Evolutionary conservation across 1,140 invertebrate genomes (phyloP).

Genomic region (Drosophila seguyi): DNA sequence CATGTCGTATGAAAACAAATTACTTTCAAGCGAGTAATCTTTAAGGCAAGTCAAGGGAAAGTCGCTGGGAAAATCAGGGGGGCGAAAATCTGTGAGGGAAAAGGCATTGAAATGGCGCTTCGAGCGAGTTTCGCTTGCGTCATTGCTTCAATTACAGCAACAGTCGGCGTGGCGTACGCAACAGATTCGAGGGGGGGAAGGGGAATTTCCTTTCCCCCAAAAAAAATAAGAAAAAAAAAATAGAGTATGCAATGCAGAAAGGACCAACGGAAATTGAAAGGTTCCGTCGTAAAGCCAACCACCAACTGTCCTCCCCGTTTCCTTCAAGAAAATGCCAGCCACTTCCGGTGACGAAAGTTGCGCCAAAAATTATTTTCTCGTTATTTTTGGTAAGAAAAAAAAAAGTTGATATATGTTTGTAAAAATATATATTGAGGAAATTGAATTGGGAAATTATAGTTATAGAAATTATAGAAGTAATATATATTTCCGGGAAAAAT

Average conservation of each 20-base stretch:
- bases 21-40: slow-evolving; percentile 70
- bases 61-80: not conserved
- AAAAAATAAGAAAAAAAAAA: slow-evolving; percentile 26
- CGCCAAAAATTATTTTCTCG: slow-evolving; percentile 14
- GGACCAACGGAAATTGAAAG: slow-evolving; percentile 68
- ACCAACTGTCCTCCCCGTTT: not conserved
- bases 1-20: slow-evolving; percentile 68
- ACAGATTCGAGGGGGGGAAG: slow-evolving; percentile 16
- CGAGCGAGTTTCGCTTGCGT: slow-evolving; percentile 62
- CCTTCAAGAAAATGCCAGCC: slow-evolving; percentile 2
- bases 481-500: not conserved
- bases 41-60: not conserved
- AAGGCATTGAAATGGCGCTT: slow-evolving; percentile 37
- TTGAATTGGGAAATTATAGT: slow-evolving; percentile 6
- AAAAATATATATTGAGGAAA: not conserved
- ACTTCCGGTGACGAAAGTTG: slow-evolving; percentile 12
- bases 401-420: too few species aligned
- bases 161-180: slow-evolving; percentile 30
- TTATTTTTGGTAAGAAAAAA: not conserved
- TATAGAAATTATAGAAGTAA: too few species aligned
- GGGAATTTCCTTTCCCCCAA: slow-evolving; percentile 20
- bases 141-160: slow-evolving; percentile 74
- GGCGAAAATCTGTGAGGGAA: not conserved
- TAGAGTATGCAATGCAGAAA: slow-evolving; percentile 13
- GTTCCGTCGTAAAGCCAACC: slow-evolving; percentile 46